Percentiles rank a stretch among this genome's conserved stretches.
Conservation (phyloP, 2,888 invertebrate species). For the Athalia cordata region DNA sequence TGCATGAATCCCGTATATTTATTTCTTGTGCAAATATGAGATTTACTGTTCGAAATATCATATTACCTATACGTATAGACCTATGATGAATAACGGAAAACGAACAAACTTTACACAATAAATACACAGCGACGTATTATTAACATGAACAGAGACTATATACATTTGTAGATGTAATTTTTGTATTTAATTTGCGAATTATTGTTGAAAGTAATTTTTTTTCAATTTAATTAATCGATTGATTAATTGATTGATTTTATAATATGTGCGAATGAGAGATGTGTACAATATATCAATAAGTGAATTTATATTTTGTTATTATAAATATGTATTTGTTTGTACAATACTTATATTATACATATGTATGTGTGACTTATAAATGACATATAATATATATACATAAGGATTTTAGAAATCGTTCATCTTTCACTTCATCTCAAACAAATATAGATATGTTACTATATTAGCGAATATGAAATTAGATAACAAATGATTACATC, state of each 20-base stretch:
- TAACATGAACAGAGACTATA: constrained; percentile 46
- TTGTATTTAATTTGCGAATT: constrained; percentile 52
- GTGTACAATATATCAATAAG: constrained; percentile 64
- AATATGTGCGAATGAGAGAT: constrained; percentile 67
- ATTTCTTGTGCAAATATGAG: constrained; percentile 18
- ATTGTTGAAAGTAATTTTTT: constrained; percentile 26
- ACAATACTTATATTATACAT: constrained; percentile 61
- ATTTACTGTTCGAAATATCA: constrained; percentile 8
- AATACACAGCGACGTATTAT: constrained; percentile 18
- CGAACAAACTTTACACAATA: not conserved
- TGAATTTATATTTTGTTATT: constrained; percentile 69
- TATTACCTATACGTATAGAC: not conserved
- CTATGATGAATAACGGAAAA: not conserved
- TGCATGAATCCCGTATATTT: not conserved
- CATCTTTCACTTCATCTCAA: not conserved
- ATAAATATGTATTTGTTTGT: constrained; percentile 68
- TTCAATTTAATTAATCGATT: constrained; percentile 39
- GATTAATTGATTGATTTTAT: constrained; percentile 60
- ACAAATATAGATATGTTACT: not conserved
- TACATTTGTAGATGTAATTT: constrained; percentile 50
- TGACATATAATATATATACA: constrained; percentile 20
- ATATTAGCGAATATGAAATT: not conserved
- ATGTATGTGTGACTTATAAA: constrained; percentile 47
- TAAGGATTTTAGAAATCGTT: not conserved
- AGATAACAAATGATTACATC: not conserved